Evolutionary conservation across 2,113 vertebrate species (phyloP).

Genomic region (Lamprotornis superbus): DNA sequence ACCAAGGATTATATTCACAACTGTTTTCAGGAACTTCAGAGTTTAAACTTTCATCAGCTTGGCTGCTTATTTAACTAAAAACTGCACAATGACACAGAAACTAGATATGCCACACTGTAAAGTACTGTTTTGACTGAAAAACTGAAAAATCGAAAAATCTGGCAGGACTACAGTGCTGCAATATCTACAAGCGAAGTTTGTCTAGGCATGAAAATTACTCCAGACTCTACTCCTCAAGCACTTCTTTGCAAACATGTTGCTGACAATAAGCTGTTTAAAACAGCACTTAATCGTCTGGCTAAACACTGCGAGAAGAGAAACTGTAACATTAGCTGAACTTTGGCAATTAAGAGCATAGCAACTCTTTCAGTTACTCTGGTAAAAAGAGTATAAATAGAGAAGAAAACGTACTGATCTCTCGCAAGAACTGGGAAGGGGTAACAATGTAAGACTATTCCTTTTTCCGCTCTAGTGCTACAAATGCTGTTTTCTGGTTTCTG

Average conservation of each 20-base stretch:
- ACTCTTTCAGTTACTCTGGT: neutral
- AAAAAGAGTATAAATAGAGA: neutral
- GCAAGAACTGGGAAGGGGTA: neutral
- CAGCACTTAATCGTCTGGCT: neutral
- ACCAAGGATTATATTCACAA: neutral
- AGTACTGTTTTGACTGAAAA: neutral
- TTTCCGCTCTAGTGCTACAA: neutral
- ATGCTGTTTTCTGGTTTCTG: neutral
- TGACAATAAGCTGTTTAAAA: neutral
- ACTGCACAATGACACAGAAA: neutral
- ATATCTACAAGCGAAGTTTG: neutral
- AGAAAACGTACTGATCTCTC: neutral
- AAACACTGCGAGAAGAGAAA: neutral
- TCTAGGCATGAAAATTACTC: neutral
- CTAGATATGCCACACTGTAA: neutral
- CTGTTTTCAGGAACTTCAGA: neutral
- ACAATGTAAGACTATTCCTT: neutral
- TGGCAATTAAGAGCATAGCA: neutral
- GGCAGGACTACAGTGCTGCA: neutral
- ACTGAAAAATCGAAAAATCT: neutral
- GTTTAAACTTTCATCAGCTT: neutral
- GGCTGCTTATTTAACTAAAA: neutral
- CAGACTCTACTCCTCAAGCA: neutral
- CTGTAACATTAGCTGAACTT: neutral
- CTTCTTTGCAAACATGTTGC: neutral